Percentiles rank a stretch among this genome's conserved stretches.
These are phyloP conservation scores for Chrysolina haemoptera DNA, from an alignment of 2,888 invertebrate species.

Conservation along the genomic window DNA sequence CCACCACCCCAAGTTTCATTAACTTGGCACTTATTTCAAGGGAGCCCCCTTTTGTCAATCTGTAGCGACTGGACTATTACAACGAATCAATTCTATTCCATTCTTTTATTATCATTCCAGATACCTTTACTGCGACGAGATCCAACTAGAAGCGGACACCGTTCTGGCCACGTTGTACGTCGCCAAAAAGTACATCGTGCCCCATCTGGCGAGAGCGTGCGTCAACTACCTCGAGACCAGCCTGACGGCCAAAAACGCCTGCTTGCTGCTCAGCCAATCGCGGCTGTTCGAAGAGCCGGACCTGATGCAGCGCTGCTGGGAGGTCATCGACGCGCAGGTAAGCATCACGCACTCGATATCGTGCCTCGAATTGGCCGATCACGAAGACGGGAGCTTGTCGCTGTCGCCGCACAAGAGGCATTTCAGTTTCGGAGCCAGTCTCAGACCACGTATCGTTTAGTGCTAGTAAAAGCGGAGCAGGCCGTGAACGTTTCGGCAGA, in stretches of 20 bases:
- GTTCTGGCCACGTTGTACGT: slow-evolving; percentile 95
- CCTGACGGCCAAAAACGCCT: slow-evolving; percentile 96
- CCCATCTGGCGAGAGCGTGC: slow-evolving; percentile 93
- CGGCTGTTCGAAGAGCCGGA: slow-evolving; percentile 97
- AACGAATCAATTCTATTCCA: too few relatives aligned
- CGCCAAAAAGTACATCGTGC: slow-evolving; percentile 97
- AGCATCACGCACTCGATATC: slow-evolving; percentile 68
- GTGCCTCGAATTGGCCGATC: slow-evolving; percentile 63
- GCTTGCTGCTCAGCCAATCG: slow-evolving; percentile 94
- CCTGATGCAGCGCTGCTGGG: slow-evolving; percentile 97
- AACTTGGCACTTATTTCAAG: too few relatives aligned
- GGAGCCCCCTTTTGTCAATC: too few relatives aligned
- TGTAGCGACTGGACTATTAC: too few relatives aligned
- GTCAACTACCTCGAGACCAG: slow-evolving; percentile 96
- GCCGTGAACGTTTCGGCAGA: neutral
- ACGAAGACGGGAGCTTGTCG: slow-evolving; percentile 38
- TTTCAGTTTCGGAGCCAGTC: slow-evolving; percentile 60
- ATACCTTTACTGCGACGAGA: slow-evolving; percentile 97
- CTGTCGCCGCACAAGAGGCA: slow-evolving; percentile 60
- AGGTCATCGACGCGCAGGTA: slow-evolving; percentile 97
- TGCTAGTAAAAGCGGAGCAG: too few relatives aligned
- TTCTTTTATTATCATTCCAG: slow-evolving; percentile 70
- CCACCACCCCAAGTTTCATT: too few relatives aligned
- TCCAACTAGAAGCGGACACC: slow-evolving; percentile 94
- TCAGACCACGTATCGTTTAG: slow-evolving; percentile 24